Conservation (phyloP, 2,113 vertebrate genomes). For the Channa maculata region DNA sequence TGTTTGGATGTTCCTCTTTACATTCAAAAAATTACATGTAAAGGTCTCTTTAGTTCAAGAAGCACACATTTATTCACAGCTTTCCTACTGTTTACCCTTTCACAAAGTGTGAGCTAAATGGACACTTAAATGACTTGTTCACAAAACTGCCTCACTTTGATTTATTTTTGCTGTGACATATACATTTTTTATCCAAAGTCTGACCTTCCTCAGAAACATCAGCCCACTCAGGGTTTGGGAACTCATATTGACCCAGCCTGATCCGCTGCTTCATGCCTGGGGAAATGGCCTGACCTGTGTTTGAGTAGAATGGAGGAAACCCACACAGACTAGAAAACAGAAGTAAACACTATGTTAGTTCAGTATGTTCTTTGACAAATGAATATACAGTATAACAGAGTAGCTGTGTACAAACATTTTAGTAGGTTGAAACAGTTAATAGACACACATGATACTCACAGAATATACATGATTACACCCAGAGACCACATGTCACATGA, state of each 20-base stretch:
- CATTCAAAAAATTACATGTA: too few relatives aligned
- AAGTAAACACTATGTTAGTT: neutral
- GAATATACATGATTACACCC: slow-evolving; percentile 98
- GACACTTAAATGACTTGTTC: too few relatives aligned
- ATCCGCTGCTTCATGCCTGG: slow-evolving; percentile 98
- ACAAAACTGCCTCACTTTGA: too few relatives aligned
- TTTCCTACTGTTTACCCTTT: too few relatives aligned
- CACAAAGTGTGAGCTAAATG: too few relatives aligned
- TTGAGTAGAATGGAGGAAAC: slow-evolving; percentile 97
- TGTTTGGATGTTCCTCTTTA: too few relatives aligned
- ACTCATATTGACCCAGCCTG: slow-evolving; percentile 94
- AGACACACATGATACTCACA: slow-evolving; percentile 87
- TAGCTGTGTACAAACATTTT: neutral
- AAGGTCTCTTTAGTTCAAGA: too few relatives aligned
- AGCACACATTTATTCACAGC: too few relatives aligned
- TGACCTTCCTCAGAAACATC: slow-evolving; percentile 96
- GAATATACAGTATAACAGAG: neutral
- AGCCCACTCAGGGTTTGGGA: slow-evolving; percentile 94
- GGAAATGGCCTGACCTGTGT: slow-evolving; percentile 96
- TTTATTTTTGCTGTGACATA: neutral
- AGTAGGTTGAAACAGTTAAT: neutral
- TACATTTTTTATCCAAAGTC: neutral
- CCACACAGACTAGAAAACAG: slow-evolving; percentile 89
- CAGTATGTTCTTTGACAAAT: neutral
- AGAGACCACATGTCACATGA: slow-evolving; percentile 99